phyloP scores from a whole-genome alignment of 2,888 invertebrate species.

The Bimastos eiseni region DNA sequence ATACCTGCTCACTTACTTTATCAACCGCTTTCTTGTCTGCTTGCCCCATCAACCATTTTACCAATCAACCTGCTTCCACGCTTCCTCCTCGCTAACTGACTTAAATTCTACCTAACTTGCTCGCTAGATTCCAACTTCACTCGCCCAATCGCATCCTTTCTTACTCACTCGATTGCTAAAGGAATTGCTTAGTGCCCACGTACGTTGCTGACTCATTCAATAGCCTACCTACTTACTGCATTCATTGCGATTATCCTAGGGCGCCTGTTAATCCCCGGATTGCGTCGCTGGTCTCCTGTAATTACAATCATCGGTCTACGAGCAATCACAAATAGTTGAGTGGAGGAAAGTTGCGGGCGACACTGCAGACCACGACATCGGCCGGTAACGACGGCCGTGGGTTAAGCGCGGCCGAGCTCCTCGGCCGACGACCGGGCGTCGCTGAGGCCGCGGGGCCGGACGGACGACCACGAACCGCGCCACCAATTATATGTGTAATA shows the following conservation, averaged over 20 bases:
- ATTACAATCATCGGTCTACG: constrained; percentile 32
- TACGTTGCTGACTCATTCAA: background rate
- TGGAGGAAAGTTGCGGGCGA: constrained; percentile 5
- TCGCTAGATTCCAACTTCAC: background rate
- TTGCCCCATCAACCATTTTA: background rate
- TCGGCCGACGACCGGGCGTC: background rate
- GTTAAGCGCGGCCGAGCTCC: constrained; percentile 24
- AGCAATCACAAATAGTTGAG: constrained; percentile 33
- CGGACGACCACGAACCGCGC: constrained; percentile 15
- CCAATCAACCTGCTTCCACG: background rate
- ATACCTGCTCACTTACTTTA: background rate
- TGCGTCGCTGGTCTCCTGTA: constrained; percentile 29
- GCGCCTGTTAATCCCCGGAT: constrained; percentile 30
- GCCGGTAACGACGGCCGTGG: background rate
- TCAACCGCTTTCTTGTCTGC: too few species aligned
- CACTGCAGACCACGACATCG: background rate
- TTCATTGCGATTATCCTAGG: background rate
- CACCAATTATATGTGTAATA: constrained; percentile 34
- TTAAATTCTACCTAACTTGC: background rate
- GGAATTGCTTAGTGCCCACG: background rate
- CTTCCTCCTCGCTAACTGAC: background rate
- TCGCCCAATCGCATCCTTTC: background rate
- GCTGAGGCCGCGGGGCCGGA: background rate
- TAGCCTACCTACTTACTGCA: background rate
- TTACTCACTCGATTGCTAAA: background rate